A percentile compares a stretch with the other conserved stretches of the same genome.
phyloP scores from a whole-genome alignment of 2,113 vertebrate genomes.

The Speoplatyrhinus poulsoni region DNA sequence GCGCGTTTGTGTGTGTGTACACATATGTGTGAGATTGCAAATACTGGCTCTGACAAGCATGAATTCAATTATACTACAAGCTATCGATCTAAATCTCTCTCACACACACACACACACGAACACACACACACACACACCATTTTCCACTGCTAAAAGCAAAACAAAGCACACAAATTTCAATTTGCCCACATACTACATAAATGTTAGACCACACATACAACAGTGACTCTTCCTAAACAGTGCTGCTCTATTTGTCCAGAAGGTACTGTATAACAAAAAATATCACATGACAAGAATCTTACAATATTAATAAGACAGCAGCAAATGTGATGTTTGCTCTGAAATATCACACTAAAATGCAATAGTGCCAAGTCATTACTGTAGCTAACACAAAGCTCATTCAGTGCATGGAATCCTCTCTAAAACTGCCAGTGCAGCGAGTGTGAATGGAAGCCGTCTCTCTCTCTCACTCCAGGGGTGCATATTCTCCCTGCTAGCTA shows the following conservation, averaged over 20 bases:
- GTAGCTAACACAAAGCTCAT: slow-evolving; percentile 3
- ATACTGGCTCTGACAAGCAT: slow-evolving; percentile 47
- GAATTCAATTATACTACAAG: slow-evolving; percentile 41
- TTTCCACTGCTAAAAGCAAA: no score
- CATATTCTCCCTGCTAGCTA: neutral
- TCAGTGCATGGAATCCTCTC: slow-evolving; percentile 3
- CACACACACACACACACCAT: neutral
- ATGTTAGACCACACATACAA: no score
- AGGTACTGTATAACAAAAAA: no score
- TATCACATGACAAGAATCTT: no score
- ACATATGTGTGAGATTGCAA: neutral
- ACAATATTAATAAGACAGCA: no score
- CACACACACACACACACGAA: no score
- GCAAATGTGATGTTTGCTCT: neutral
- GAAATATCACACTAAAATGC: neutral
- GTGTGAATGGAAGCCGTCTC: slow-evolving; percentile 51
- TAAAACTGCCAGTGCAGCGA: neutral
- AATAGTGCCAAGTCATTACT: slow-evolving; percentile 5
- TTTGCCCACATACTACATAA: no score
- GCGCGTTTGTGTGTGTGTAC: neutral
- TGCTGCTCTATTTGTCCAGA: no score
- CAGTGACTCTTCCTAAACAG: no score
- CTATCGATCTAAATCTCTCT: neutral
- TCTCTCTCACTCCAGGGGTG: slow-evolving; percentile 4
- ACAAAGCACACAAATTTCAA: no score